phyloP scores from a whole-genome alignment of 2,113 vertebrate species.

The Loxodonta africana region DNA sequence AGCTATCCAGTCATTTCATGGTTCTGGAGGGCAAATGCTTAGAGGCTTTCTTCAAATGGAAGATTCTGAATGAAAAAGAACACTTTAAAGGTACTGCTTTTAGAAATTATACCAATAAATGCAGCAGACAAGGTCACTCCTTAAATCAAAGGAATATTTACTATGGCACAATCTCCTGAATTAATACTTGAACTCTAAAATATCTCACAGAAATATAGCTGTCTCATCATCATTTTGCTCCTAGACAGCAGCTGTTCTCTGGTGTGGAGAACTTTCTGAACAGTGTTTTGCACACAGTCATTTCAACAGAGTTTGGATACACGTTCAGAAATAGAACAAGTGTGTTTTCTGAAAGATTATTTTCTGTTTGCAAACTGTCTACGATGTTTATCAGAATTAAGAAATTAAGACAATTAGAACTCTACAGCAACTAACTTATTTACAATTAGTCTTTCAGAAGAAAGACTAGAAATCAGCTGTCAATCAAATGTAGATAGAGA shows the following conservation, averaged over 20 bases:
- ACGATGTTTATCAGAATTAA: conserved; percentile 11
- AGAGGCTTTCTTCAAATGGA: not conserved
- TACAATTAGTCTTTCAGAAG: not conserved
- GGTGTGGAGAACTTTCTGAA: not conserved
- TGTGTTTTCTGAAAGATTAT: not conserved
- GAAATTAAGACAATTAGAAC: not conserved
- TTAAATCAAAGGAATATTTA: conserved; percentile 8
- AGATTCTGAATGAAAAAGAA: not conserved
- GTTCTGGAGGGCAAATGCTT: not conserved
- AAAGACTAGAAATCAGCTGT: not conserved
- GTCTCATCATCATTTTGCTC: not conserved
- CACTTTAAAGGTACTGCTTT: not conserved
- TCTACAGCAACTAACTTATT: not conserved
- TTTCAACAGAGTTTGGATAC: not conserved
- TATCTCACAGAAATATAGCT: not conserved
- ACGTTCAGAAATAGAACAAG: not conserved
- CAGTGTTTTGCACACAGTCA: not conserved
- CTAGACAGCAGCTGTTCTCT: not conserved
- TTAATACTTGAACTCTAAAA: not conserved
- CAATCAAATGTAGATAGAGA: conserved; percentile 44
- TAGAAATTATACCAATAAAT: not conserved
- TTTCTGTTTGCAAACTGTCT: not conserved
- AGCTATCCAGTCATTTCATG: not conserved
- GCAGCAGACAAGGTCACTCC: not conserved
- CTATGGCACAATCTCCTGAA: not conserved